Conservation (phyloP, 2,797 vertebrate genomes). For the Heteromormyrus szaboi region DNA sequence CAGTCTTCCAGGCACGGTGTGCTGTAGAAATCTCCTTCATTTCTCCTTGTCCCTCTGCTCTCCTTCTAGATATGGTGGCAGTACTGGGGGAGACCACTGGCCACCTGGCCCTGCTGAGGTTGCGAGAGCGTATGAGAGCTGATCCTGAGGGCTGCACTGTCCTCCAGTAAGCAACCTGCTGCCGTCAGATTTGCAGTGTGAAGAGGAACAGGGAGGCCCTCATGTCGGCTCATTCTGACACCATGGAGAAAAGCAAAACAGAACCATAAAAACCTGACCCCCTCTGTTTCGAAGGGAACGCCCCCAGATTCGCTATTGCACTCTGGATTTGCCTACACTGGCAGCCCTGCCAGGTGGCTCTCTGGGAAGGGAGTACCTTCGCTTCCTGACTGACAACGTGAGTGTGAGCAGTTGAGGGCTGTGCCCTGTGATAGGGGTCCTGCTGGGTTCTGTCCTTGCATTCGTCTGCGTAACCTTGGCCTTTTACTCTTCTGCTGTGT, state of each 20-base stretch:
- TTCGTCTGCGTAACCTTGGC: neutral
- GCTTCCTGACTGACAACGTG: constrained; percentile 84
- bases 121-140: constrained; percentile 78
- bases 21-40: neutral
- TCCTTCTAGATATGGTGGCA: constrained; percentile 87
- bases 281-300: constrained; percentile 65
- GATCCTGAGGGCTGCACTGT: constrained; percentile 79
- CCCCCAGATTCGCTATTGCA: constrained; percentile 80
- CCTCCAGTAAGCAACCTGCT: constrained; percentile 69
- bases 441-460: neutral
- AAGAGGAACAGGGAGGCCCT: neutral
- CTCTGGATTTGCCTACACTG: constrained; percentile 69
- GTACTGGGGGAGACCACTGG: constrained; percentile 93
- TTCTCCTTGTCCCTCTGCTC: constrained; percentile 2
- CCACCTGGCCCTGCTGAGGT: constrained; percentile 60
- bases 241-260: neutral
- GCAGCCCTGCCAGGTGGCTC: constrained; percentile 68
- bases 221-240: neutral
- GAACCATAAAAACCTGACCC: neutral
- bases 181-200: neutral
- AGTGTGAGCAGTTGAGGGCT: constrained; percentile 34
- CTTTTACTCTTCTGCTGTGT: neutral
- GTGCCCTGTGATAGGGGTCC: neutral
- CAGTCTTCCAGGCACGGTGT: neutral
- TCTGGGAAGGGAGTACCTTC: constrained; percentile 79